Evolutionary conservation across 2,888 invertebrate species (phyloP), one percentile per base, ranked within the genome.

Genomic region (Alloplasta piceator): DNA sequence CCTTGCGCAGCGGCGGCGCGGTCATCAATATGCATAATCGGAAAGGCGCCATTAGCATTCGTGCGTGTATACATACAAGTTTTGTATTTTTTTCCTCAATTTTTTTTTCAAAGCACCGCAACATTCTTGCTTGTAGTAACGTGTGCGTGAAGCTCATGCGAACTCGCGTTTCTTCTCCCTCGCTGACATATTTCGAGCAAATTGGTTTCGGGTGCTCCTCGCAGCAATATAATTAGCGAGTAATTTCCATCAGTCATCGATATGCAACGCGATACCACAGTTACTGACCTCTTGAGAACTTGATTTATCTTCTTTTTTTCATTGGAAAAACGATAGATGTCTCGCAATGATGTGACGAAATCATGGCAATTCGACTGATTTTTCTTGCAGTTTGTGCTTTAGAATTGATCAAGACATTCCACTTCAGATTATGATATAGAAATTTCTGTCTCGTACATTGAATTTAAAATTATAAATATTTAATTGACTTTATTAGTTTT

Each of bases 11-110:
- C 68, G 78, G 58, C 64, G 72, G 72, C 67, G 82, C 82, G 84
- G 82, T 85, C 87, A 88, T 89, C 87, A 87, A 87, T 88, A 88
- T 89, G 87, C 86, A 86, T 87, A 87, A 88, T 87, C 87, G 85
- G 77, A 80, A 82, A 82, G 83, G 84, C 86, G 86, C 88, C 87
- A 88, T 89, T 89, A 89, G 83, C 82, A 83, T 74, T 77, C 67
- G 74, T 66, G 67, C 74, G 74, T 77, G 79, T 72, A 70, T 81
- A 67, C 66, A 58, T 72, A 73, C 61, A 81, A 61, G 76, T 26
- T 1, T 26, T 26, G 26, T 26, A 26, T 3, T 26, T 26, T 26
- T 26, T 26, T 26, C 26, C 3, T 26, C 3, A 26, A 2, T 26
- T 26, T 26, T 26, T 26, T 61, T 64, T 77, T 66, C 82, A 76